Base-by-base conservation (phyloP, 2,888 invertebrate species). In the Plagodis dolabraria region DNA sequence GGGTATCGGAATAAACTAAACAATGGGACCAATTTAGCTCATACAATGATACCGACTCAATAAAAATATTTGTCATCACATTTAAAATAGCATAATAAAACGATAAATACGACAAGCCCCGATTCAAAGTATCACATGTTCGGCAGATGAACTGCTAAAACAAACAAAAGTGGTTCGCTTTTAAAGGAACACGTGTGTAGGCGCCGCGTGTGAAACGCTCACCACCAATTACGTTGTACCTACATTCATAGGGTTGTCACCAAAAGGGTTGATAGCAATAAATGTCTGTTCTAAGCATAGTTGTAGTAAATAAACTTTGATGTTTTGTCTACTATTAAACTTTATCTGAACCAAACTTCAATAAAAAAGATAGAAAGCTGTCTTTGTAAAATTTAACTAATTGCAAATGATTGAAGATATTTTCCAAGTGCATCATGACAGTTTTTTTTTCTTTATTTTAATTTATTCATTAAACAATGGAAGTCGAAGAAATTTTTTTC, bases 91-190 rank as follows among this genome's bases (percentile, higher is more conserved):
- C n/a, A 46, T 33, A 53, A 64, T 64, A 65, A 65, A 69, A 64
- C 54, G 60, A 63, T 58, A 45, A 52, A 51, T 59, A 57, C 48
- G 57, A 54, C 47, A 57, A 60, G 46, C 35, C 34, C 53, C 63
- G 40, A 53, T 60, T 53, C 52, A 35, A 34, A 53, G 53, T 62
- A 60, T 75, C 76, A 79, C 72, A 75, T 79, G 79, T 68, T 73
- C 66, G 65, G 72, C 85, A 86, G 75, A 71, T 86, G 85, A 79
- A 69, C 67, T 64, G 58, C 70, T 72, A 81, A 83, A 80, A 82
- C 69, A 74, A 78, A 83, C 79, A 79, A 78, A 80, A 80, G 71
- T 65, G 22, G 66, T 70, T 64, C 72, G 71, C 71, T 78, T 74
- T 66, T 72, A 71, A 75, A 77, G 68, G 64, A 75, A 81, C 85